Evolutionary conservation across 2,888 invertebrate species (phyloP), one percentile per base, ranked within the genome.

Genomic region (Hecatera dysodea): DNA sequence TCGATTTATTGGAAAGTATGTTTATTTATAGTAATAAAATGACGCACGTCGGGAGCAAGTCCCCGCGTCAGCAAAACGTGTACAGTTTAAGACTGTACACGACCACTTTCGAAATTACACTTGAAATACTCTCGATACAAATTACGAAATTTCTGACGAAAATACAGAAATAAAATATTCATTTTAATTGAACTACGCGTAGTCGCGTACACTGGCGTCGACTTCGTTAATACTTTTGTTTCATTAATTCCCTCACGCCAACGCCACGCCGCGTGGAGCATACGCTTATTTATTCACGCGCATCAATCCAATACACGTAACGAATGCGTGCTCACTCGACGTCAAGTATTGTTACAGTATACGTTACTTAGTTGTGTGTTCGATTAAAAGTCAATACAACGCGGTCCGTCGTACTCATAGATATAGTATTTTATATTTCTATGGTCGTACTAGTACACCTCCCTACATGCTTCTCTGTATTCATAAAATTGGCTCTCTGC

Each of bases 151-250:
- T 52, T 33, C 42, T 52, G 53, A 63, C n/a, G 46, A 71, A 66
- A 83, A 75, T 55, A 56, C 46, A 24, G 3, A 27, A 64, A 64
- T 60, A 22, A 63, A 73, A 69, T 72, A 75, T 69, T 73, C 9
- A 81, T 52, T 56, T 27, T 53, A 59, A 65, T 50, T 59, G 27
- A 52, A 65, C 65, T 55, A 77, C 63, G 36, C 53, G 60, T 67
- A 60, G 57, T 74, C 63, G 36, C 53, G 60, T 67, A 60, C 52
- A 53, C 52, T 61, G 62, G 39, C 44, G 39, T 62, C 22, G 50
- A 66, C 72, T 72, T 69, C 33, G 57, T 62, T 72, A 52, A 74
- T 72, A 72, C 52, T 68, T 76, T 64, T 71, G 68, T 71, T 73
- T 76, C 61, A 68, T 76, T 69, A 69, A 73, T 65, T 39, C 52